These are phyloP conservation scores for Brienomyrus brachyistius DNA, from an alignment of 2,113 vertebrate genomes.

Conservation along the genomic window DNA sequence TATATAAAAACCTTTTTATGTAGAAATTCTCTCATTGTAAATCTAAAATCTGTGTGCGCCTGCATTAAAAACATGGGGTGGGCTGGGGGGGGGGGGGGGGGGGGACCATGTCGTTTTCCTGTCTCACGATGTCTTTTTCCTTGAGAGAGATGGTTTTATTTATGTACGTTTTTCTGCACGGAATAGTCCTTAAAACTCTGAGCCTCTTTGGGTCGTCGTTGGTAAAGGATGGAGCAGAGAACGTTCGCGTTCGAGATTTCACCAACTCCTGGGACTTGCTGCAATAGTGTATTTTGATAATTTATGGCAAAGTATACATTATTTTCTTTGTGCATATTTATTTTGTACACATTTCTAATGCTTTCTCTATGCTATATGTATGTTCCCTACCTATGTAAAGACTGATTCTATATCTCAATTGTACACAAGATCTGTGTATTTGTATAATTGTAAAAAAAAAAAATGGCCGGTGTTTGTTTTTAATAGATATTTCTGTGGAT, in stretches of 20 bases:
- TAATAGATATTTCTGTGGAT: constrained; percentile 61
- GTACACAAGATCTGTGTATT: constrained; percentile 76
- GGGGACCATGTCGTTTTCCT: constrained; percentile 18
- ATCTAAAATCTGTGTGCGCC: constrained; percentile 37
- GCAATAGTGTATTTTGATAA: constrained; percentile 84
- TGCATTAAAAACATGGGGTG: constrained; percentile 22
- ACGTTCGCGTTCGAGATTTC: constrained; percentile 78
- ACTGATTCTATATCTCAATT: constrained; percentile 68
- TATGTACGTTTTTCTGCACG: constrained; percentile 33
- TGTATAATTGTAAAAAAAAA: constrained; percentile 83
- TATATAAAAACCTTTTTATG: constrained; percentile 37
- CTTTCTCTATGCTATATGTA: constrained; percentile 76
- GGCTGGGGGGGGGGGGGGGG: neutral
- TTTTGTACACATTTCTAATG: constrained; percentile 84
- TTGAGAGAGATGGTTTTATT: constrained; percentile 37
- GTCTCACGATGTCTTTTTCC: constrained; percentile 17
- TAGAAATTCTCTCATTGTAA: constrained; percentile 36
- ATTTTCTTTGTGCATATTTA: constrained; percentile 76
- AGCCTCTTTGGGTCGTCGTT: constrained; percentile 67
- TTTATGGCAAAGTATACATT: constrained; percentile 67
- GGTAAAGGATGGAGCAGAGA: constrained; percentile 60
- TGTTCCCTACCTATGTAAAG: constrained; percentile 68
- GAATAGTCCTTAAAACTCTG: constrained; percentile 60
- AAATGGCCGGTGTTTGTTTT: constrained; percentile 81
- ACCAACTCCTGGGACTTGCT: constrained; percentile 87